phyloP scores from a whole-genome alignment of 2,888 invertebrate genomes.

The Apoda limacodes region DNA sequence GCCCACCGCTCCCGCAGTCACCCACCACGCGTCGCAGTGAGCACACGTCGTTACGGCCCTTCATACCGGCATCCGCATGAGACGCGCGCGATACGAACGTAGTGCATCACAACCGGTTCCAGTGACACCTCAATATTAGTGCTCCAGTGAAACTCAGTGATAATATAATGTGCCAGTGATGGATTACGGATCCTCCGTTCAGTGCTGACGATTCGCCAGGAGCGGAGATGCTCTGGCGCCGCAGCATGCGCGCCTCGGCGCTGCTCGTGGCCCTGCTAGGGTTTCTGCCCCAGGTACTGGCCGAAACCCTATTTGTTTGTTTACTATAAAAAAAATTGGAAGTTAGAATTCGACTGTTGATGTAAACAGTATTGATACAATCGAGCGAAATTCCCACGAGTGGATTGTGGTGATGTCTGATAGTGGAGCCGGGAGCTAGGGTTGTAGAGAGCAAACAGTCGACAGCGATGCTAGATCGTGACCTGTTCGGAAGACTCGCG shows the following conservation, averaged over 20 bases:
- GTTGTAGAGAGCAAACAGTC: too few relatives aligned
- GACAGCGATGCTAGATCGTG: too few relatives aligned
- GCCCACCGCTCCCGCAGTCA: slow-evolving; percentile 65
- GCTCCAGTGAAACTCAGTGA: slow-evolving; percentile 64
- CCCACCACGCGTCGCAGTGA: slow-evolving; percentile 63
- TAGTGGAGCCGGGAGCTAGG: slow-evolving; percentile 55
- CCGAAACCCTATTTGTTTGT: slow-evolving; percentile 40
- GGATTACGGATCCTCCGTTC: slow-evolving; percentile 54
- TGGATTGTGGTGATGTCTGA: slow-evolving; percentile 27
- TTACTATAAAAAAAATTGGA: too few relatives aligned
- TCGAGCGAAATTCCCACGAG: slow-evolving; percentile 69
- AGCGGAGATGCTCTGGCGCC: slow-evolving; percentile 55
- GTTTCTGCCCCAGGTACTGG: slow-evolving; percentile 68
- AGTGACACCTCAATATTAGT: slow-evolving; percentile 61
- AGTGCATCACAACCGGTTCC: slow-evolving; percentile 63
- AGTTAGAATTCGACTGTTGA: too few relatives aligned
- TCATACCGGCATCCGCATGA: slow-evolving; percentile 45
- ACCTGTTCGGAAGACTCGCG: too few relatives aligned
- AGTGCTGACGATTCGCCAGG: slow-evolving; percentile 47
- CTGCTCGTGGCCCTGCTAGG: slow-evolving; percentile 68
- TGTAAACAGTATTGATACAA: too few relatives aligned
- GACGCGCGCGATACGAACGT: slow-evolving; percentile 65
- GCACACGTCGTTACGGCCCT: slow-evolving; percentile 44
- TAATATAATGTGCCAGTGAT: slow-evolving; percentile 56
- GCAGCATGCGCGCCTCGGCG: slow-evolving; percentile 67